These are phyloP conservation scores for Channa striata DNA, from an alignment of 2,797 vertebrate genomes.

Conservation along the genomic window DNA sequence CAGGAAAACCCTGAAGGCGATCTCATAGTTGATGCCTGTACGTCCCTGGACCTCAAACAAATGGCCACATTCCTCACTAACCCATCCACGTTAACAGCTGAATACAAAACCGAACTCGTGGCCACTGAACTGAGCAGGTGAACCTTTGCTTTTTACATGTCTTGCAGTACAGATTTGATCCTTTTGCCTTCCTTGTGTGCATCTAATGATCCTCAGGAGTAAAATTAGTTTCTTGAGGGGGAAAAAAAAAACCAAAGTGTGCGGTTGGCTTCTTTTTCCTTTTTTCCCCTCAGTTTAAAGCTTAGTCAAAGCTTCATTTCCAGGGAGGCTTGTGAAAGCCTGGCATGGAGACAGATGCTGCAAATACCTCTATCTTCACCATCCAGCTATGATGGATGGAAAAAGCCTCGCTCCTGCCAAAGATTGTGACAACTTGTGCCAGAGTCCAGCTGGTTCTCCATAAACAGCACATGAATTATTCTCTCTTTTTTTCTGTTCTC, in stretches of 20 bases:
- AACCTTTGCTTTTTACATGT: not conserved
- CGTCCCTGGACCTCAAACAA: slow-evolving; percentile 33
- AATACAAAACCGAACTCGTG: not conserved
- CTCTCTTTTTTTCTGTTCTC: not conserved
- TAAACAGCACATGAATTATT: slow-evolving; percentile 48
- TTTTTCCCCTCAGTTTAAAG: slow-evolving; percentile 3
- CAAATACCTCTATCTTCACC: slow-evolving; percentile 55
- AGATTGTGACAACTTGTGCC: slow-evolving; percentile 35
- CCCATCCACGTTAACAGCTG: not conserved
- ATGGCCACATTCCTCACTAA: slow-evolving; percentile 22
- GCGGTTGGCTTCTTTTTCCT: not conserved
- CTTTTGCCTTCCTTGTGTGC: not conserved
- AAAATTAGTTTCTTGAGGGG: not conserved
- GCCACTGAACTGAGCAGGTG: slow-evolving; percentile 6
- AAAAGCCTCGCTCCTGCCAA: slow-evolving; percentile 47
- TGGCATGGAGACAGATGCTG: slow-evolving; percentile 38
- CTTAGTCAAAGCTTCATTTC: slow-evolving; percentile 17
- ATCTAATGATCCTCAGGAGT: not conserved
- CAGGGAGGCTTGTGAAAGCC: slow-evolving; percentile 18
- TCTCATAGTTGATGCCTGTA: not conserved
- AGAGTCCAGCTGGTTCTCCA: slow-evolving; percentile 49
- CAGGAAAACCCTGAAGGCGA: slow-evolving; percentile 42
- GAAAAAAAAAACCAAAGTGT: not conserved
- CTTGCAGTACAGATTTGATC: too few species aligned
- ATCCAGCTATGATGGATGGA: slow-evolving; percentile 42